phyloP scores from a whole-genome alignment of 2,113 vertebrate genomes.

The Nanorana parkeri region DNA sequence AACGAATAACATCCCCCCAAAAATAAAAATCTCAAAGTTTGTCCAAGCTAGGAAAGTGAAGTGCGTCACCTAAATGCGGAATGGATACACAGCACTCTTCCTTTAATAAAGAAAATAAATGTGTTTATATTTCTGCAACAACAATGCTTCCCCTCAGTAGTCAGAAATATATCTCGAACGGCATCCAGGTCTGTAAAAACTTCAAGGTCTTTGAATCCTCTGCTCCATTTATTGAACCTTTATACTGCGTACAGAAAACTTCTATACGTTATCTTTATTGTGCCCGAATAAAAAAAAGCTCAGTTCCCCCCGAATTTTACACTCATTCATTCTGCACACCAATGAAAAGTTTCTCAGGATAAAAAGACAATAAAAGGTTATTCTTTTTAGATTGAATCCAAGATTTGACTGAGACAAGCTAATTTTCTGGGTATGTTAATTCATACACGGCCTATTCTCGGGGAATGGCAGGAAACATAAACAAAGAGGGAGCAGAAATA shows the following conservation, averaged over 20 bases:
- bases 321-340: neutral
- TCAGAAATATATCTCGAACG: neutral
- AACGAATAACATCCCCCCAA: too few species aligned
- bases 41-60: too few species aligned
- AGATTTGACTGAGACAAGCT: neutral
- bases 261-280: conserved; percentile 14
- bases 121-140: too few species aligned
- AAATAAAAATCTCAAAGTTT: too few species aligned
- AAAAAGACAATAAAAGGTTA: conserved; percentile 16
- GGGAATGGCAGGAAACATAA: too few species aligned
- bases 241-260: neutral
- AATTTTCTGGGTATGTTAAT: neutral
- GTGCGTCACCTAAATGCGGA: too few species aligned
- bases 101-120: too few species aligned
- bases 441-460: too few species aligned
- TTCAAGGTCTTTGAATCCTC: neutral
- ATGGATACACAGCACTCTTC: too few species aligned
- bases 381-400: conserved; percentile 10
- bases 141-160: neutral
- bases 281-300: neutral
- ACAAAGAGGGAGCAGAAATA: too few species aligned
- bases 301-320: neutral
- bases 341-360: neutral
- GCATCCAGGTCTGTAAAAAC: neutral
- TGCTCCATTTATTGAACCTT: conserved; percentile 15